Evolutionary conservation across 2,113 vertebrate species (phyloP).

Genomic region (Potamarius usumacintae): DNA sequence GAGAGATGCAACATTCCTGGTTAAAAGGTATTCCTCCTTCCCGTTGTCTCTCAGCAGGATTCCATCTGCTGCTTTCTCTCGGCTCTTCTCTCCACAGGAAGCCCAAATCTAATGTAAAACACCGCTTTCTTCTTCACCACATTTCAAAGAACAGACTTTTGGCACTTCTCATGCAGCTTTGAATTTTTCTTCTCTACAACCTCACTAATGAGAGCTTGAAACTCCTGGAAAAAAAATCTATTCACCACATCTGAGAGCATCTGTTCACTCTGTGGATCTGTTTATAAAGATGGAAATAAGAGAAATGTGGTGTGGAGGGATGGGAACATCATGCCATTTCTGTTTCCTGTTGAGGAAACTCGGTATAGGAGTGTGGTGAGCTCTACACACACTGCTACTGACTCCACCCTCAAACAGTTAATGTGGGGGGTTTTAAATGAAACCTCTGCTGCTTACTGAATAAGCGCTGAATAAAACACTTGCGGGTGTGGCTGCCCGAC

Average conservation of each 20-base stretch:
- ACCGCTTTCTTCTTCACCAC: neutral
- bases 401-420: neutral
- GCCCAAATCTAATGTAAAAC: slow-evolving; percentile 19
- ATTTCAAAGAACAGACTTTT: slow-evolving; percentile 13
- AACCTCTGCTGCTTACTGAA: too few species aligned
- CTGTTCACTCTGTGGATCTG: neutral
- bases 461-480: neutral
- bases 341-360: neutral
- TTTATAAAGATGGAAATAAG: slow-evolving; percentile 12
- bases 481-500: neutral
- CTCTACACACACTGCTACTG: neutral
- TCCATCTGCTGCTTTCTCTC: neutral
- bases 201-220: slow-evolving; percentile 1
- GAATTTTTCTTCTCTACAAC: neutral
- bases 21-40: slow-evolving; percentile 18
- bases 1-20: neutral
- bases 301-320: neutral
- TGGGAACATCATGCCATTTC: neutral
- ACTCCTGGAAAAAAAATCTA: neutral
- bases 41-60: slow-evolving; percentile 11
- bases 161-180: neutral
- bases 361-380: neutral
- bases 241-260: slow-evolving; percentile 13
- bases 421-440: neutral
- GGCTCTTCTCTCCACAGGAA: slow-evolving; percentile 1